These are phyloP conservation scores for Galerucella calmariensis DNA, from an alignment of 2,888 invertebrate species.

Conservation along the genomic window DNA sequence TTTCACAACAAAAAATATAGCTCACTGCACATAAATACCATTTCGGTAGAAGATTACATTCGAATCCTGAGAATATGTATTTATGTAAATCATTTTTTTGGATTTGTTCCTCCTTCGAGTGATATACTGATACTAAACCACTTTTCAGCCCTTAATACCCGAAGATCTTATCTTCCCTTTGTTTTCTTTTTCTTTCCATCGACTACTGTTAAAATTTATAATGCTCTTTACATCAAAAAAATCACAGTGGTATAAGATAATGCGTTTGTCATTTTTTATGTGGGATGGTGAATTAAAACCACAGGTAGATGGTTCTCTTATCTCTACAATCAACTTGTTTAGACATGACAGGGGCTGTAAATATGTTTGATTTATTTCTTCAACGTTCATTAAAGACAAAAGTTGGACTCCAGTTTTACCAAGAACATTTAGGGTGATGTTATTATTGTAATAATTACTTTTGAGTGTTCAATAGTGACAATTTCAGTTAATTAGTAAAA, in stretches of 20 bases:
- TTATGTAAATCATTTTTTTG: slow-evolving; percentile 9
- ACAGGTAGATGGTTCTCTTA: neutral
- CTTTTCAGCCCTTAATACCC: slow-evolving; percentile 29
- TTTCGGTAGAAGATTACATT: neutral
- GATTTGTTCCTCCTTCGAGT: slow-evolving; percentile 14
- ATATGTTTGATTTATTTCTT: neutral
- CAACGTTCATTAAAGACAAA: neutral
- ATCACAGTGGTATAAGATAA: neutral
- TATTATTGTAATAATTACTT: too few relatives aligned
- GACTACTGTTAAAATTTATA: slow-evolving; percentile 22
- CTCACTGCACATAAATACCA: neutral
- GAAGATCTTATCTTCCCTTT: slow-evolving; percentile 26
- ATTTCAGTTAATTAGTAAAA: too few relatives aligned
- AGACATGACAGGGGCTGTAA: neutral
- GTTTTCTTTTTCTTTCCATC: slow-evolving; percentile 12
- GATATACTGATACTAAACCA: slow-evolving; percentile 25
- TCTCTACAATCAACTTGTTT: neutral
- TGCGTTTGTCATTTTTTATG: slow-evolving; percentile 11
- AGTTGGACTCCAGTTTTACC: neutral
- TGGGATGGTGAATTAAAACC: neutral
- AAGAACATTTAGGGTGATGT: too few relatives aligned
- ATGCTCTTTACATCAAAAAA: neutral
- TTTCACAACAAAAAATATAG: neutral
- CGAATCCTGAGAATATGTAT: slow-evolving; percentile 10
- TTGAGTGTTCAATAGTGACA: too few relatives aligned